Evolutionary conservation across 2,888 invertebrate species (phyloP).

Genomic region (Keiferia lycopersicella): DNA sequence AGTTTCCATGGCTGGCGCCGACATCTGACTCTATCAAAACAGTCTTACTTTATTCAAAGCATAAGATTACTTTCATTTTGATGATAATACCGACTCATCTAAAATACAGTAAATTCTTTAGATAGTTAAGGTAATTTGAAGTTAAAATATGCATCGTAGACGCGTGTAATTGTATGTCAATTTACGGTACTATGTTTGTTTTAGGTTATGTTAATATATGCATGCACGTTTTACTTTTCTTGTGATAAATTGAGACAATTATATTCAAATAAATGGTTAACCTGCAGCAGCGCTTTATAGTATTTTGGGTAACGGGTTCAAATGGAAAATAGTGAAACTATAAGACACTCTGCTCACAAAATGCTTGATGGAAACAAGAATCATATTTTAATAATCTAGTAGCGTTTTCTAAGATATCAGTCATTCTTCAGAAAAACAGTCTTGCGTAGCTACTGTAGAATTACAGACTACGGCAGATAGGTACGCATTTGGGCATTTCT

Average conservation of each 20-base stretch:
- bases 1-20: conserved; percentile 32
- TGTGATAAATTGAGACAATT: background rate
- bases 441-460: too few species aligned
- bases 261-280: background rate
- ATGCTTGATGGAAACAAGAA: too few species aligned
- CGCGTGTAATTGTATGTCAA: conserved; percentile 3
- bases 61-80: conserved; percentile 15
- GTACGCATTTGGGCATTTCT: background rate
- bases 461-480: background rate
- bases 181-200: conserved; percentile 12
- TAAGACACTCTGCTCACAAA: too few species aligned
- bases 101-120: conserved; percentile 1
- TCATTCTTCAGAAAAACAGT: too few species aligned
- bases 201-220: background rate
- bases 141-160: conserved; percentile 11
- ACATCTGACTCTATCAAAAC: conserved; percentile 19
- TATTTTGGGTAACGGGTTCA: too few species aligned
- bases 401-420: too few species aligned
- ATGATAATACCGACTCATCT: conserved; percentile 12
- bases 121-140: background rate
- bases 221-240: background rate
- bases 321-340: too few species aligned
- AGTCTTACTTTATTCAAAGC: background rate
- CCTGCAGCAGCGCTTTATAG: too few species aligned
- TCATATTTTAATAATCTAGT: too few species aligned